These are phyloP conservation scores for Rhincodon typus DNA, from an alignment of 2,797 vertebrate genomes.

Conservation along the genomic window DNA sequence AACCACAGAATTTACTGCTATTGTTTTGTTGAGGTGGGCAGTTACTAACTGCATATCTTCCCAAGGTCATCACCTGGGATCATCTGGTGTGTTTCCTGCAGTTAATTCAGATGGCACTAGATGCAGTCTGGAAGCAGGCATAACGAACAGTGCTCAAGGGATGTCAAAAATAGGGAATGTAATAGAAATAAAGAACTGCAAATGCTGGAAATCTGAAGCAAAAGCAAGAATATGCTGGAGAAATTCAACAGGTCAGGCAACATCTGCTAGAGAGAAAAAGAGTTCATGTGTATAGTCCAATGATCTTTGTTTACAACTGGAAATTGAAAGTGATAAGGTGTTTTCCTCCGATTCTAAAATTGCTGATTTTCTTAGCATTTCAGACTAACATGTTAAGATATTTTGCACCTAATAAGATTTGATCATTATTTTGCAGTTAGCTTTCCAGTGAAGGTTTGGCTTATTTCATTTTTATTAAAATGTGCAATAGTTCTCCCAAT, in stretches of 20 bases:
- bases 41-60: background rate
- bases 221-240: no score
- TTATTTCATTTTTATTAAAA: conserved; percentile 1
- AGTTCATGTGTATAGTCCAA: no score
- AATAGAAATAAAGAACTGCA: no score
- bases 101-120: background rate
- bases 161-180: background rate
- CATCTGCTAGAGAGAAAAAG: no score
- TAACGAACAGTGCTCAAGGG: background rate
- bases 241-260: no score
- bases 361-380: background rate
- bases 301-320: no score
- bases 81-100: background rate
- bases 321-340: background rate
- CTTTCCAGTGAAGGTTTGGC: background rate
- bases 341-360: background rate
- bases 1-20: background rate
- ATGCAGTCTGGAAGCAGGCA: background rate
- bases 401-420: background rate
- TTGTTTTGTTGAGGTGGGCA: background rate
- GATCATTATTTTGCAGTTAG: background rate
- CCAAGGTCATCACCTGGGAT: background rate
- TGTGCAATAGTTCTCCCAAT: background rate
- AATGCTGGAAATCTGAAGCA: no score
- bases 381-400: background rate